phyloP scores from a whole-genome alignment of 2,113 vertebrate genomes.

The Physeter macrocephalus region DNA sequence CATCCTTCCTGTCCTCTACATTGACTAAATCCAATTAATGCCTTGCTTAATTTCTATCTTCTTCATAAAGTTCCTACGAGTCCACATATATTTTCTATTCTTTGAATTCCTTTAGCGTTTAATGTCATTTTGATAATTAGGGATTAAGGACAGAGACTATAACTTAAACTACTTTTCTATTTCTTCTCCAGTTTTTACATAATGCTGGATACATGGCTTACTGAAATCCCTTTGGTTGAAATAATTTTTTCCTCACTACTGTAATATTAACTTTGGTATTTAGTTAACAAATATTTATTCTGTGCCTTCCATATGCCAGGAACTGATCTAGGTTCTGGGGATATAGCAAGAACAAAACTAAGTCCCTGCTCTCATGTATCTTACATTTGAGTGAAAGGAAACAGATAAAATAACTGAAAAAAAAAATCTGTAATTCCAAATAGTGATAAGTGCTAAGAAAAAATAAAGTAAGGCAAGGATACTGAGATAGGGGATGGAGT shows the following conservation, averaged over 20 bases:
- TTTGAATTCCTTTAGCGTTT: not conserved
- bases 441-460: not conserved
- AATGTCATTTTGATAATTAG: not conserved
- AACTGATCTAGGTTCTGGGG: not conserved
- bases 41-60: not conserved
- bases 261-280: not conserved
- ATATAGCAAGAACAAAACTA: conserved; percentile 18
- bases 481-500: not conserved
- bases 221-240: not conserved
- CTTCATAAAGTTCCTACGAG: not conserved
- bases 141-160: not conserved
- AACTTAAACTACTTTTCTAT: not conserved
- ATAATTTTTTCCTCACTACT: not conserved
- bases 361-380: not conserved
- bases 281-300: conserved; percentile 1
- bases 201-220: not conserved
- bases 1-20: not conserved
- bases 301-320: not conserved
- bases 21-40: not conserved
- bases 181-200: not conserved
- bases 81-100: not conserved
- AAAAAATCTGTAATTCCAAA: not conserved
- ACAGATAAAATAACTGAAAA: conserved; percentile 10
- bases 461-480: not conserved
- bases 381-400: not conserved